Conservation (phyloP, 2,888 invertebrate genomes). For the Anoplius nigerrimus region DNA sequence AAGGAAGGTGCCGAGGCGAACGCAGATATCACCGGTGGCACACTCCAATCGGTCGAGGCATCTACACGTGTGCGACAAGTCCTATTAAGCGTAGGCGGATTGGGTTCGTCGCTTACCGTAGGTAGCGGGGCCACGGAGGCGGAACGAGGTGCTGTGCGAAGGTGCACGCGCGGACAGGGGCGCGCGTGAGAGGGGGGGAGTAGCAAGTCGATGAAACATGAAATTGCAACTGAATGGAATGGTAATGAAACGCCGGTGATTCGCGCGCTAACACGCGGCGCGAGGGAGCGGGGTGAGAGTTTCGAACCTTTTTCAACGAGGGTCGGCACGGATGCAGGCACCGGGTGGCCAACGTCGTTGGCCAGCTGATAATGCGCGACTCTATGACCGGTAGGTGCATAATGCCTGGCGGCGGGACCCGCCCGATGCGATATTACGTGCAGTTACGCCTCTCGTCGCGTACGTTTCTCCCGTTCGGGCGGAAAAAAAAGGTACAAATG, state of each 20-base stretch:
- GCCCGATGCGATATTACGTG: no score
- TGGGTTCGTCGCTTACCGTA: conserved; percentile 37
- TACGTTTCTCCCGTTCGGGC: no score
- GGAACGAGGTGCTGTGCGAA: background rate
- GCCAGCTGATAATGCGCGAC: no score
- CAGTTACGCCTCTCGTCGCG: no score
- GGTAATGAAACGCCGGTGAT: conserved; percentile 59
- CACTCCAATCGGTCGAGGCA: conserved; percentile 21
- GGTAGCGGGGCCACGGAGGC: conserved; percentile 11
- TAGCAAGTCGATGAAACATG: conserved; percentile 52
- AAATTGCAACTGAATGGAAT: conserved; percentile 58
- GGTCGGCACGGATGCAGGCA: no score
- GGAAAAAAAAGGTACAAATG: no score
- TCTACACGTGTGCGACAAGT: conserved; percentile 37
- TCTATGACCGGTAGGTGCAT: no score
- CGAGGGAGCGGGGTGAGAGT: conserved; percentile 21
- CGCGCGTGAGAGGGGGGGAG: conserved; percentile 1
- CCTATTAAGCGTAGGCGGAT: conserved; percentile 48
- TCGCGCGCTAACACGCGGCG: conserved; percentile 35
- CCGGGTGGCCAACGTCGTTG: no score
- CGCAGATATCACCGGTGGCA: no score
- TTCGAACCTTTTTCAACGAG: conserved; percentile 1
- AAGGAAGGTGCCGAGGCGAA: no score
- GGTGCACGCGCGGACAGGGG: background rate
- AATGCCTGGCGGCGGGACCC: no score